Evolutionary conservation across 2,888 invertebrate species (phyloP).

Genomic region (Cheilosia vernalis): DNA sequence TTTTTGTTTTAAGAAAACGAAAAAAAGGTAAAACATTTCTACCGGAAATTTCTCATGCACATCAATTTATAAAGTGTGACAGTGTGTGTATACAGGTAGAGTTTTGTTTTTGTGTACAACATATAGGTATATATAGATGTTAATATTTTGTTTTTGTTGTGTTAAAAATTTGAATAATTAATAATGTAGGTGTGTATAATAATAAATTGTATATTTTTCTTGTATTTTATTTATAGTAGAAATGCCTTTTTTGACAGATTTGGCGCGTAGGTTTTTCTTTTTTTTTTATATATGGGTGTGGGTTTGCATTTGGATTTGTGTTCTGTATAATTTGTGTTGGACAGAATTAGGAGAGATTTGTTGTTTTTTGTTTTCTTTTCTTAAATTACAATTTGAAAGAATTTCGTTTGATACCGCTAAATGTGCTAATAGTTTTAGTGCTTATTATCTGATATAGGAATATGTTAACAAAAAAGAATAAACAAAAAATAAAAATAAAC

Average conservation of each 20-base stretch:
- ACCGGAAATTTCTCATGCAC: constrained; percentile 42
- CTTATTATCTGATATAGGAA: constrained; percentile 2
- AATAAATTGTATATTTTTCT: constrained; percentile 35
- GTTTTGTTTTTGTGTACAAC: constrained; percentile 23
- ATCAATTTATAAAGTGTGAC: constrained; percentile 26
- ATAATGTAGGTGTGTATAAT: constrained; percentile 32
- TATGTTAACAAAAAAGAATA: not conserved
- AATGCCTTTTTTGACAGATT: constrained; percentile 26
- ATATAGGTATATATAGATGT: constrained; percentile 40
- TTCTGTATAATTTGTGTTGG: not conserved
- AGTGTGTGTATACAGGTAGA: constrained; percentile 42
- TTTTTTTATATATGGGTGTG: not conserved
- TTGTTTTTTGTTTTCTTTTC: not conserved
- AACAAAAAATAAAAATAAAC: not conserved
- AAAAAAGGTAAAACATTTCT: constrained; percentile 28
- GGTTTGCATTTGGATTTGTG: constrained; percentile 33
- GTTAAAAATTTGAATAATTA: constrained; percentile 43
- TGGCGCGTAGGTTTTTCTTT: constrained; percentile 3
- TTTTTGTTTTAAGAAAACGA: not conserved
- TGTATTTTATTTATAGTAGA: constrained; percentile 34
- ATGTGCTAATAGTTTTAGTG: not conserved
- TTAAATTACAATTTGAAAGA: not conserved
- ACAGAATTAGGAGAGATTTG: constrained; percentile 55
- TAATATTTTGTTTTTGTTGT: constrained; percentile 13
- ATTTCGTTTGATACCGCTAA: not conserved